Evolutionary conservation across 2,888 invertebrate species (phyloP).

Genomic region (Rhagium mordax): DNA sequence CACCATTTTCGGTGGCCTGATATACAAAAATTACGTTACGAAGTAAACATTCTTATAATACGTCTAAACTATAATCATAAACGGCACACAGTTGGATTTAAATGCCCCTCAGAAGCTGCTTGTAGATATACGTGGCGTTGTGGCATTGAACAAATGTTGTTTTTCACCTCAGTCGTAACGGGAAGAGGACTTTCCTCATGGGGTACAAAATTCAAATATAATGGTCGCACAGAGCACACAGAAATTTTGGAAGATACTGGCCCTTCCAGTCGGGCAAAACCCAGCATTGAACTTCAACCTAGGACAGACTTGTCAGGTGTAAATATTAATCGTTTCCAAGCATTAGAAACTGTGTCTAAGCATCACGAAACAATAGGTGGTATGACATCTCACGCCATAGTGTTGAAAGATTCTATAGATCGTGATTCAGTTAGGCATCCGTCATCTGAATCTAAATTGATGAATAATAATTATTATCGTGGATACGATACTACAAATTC

Average conservation of each 20-base stretch:
- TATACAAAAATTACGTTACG: slow-evolving; percentile 96
- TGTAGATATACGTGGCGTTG: slow-evolving; percentile 98
- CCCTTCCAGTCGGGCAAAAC: slow-evolving; percentile 76
- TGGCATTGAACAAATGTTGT: slow-evolving; percentile 97
- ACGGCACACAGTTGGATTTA: slow-evolving; percentile 95
- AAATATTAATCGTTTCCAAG: slow-evolving; percentile 64
- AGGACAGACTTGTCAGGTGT: slow-evolving; percentile 72
- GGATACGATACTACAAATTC: slow-evolving; percentile 67
- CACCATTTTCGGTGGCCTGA: slow-evolving; percentile 98
- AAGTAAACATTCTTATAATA: slow-evolving; percentile 97
- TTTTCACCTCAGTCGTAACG: slow-evolving; percentile 95
- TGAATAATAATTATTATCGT: slow-evolving; percentile 70
- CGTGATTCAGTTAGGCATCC: slow-evolving; percentile 85
- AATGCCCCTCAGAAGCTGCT: slow-evolving; percentile 92
- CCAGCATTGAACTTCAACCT: slow-evolving; percentile 71
- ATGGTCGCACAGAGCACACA: slow-evolving; percentile 91
- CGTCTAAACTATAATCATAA: slow-evolving; percentile 93
- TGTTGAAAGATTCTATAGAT: slow-evolving; percentile 69
- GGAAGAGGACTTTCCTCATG: slow-evolving; percentile 94
- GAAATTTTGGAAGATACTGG: slow-evolving; percentile 91
- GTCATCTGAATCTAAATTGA: slow-evolving; percentile 82
- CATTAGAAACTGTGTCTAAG: slow-evolving; percentile 80
- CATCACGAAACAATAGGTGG: slow-evolving; percentile 74
- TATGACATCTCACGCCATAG: slow-evolving; percentile 66
- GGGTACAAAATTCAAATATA: slow-evolving; percentile 95